phyloP scores from a whole-genome alignment of 2,797 vertebrate species.

The Cottoperca gobio region DNA sequence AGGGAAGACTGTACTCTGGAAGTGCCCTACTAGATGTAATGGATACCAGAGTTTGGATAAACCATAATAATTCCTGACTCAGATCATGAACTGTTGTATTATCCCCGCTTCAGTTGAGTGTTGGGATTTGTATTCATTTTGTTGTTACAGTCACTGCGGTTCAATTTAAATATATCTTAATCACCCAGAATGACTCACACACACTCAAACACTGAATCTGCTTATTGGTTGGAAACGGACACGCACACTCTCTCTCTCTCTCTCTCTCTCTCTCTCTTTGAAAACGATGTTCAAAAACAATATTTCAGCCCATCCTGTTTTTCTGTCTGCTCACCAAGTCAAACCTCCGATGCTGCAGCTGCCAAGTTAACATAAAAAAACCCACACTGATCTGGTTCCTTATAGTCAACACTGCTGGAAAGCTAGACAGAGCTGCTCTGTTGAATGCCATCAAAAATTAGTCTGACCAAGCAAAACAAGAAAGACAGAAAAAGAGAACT shows the following conservation, averaged over 20 bases:
- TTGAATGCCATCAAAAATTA: constrained; percentile 12
- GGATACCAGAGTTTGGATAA: constrained; percentile 5
- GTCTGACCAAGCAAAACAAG: constrained; percentile 20
- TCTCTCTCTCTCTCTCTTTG: neutral
- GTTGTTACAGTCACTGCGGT: neutral
- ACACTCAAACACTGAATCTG: neutral
- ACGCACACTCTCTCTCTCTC: neutral
- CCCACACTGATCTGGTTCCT: constrained; percentile 17
- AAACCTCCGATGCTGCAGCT: constrained; percentile 31
- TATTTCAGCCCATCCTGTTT: constrained; percentile 64
- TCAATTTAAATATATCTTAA: neutral
- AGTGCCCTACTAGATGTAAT: neutral
- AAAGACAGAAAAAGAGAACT: neutral
- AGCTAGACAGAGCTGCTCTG: constrained; percentile 17
- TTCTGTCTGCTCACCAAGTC: constrained; percentile 51
- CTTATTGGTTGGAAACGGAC: neutral
- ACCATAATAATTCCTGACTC: constrained; percentile 12
- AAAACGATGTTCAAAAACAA: constrained; percentile 49
- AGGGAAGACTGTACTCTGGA: neutral
- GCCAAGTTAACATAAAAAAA: constrained; percentile 50
- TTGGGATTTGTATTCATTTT: neutral
- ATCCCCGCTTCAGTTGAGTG: neutral
- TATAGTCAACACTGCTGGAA: constrained; percentile 17
- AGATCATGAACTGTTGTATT: neutral
- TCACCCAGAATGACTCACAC: neutral